Evolutionary conservation across 1,140 invertebrate species (phyloP).

Genomic region (Drosophila simulans): DNA sequence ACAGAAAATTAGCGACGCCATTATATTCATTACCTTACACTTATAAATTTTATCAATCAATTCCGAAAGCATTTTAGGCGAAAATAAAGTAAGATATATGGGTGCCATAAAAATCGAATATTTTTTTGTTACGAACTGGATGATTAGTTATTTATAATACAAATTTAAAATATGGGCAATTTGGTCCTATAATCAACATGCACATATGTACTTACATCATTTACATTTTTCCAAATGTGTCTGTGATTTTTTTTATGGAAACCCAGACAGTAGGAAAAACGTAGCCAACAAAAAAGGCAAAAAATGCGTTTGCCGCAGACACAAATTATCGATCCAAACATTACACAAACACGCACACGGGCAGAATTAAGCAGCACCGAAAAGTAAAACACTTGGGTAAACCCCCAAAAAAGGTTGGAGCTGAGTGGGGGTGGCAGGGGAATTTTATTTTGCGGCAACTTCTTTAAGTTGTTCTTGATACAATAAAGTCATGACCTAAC

Average conservation of each 20-base stretch:
- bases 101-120: too few relatives aligned
- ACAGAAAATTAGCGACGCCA: slow-evolving; percentile 4
- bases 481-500: slow-evolving; percentile 71
- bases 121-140: too few relatives aligned
- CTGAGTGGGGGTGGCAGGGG: slow-evolving; percentile 21
- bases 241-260: slow-evolving; percentile 12
- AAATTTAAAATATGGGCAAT: too few relatives aligned
- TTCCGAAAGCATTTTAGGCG: too few relatives aligned
- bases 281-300: slow-evolving; percentile 11
- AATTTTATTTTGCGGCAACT: slow-evolving; percentile 41
- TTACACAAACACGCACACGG: slow-evolving; percentile 12
- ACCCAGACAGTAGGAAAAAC: slow-evolving; percentile 1
- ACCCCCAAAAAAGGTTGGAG: slow-evolving; percentile 7
- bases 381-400: slow-evolving; percentile 71
- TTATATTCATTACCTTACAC: background rate
- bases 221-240: background rate
- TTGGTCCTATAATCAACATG: background rate
- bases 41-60: background rate
- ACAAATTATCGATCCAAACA: slow-evolving; percentile 43
- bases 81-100: too few relatives aligned
- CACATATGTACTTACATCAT: background rate
- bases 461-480: slow-evolving; percentile 57
- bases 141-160: too few relatives aligned
- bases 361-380: slow-evolving; percentile 56
- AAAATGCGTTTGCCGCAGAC: slow-evolving; percentile 71